phyloP scores from a whole-genome alignment of 2,888 invertebrate genomes.

The Odontocerum albicorne region DNA sequence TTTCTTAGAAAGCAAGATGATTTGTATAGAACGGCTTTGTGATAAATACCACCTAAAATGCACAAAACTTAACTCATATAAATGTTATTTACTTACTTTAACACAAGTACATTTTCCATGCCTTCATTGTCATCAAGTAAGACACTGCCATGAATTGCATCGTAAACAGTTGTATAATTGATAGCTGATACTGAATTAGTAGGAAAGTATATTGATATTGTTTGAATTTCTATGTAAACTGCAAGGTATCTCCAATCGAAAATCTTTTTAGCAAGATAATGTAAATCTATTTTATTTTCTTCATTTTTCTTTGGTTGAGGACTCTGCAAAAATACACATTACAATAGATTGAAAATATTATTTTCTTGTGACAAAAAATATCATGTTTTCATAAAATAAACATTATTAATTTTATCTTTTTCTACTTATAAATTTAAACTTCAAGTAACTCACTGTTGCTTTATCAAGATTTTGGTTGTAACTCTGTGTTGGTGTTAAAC shows the following conservation, averaged over 20 bases:
- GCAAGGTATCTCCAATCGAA: slow-evolving; percentile 56
- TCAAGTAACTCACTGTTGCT: not conserved
- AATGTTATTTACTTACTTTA: slow-evolving; percentile 8
- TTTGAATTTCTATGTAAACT: slow-evolving; percentile 58
- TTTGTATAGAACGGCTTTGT: too few species aligned
- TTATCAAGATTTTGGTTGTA: slow-evolving; percentile 1
- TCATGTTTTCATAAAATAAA: not conserved
- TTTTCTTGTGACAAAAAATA: not conserved
- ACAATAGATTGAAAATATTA: not conserved
- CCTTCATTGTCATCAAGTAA: not conserved
- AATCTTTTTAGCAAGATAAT: slow-evolving; percentile 10
- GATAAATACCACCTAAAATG: too few species aligned
- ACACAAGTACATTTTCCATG: slow-evolving; percentile 8
- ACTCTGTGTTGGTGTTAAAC: slow-evolving; percentile 2
- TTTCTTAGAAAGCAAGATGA: too few species aligned
- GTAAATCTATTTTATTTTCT: not conserved
- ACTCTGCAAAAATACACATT: not conserved
- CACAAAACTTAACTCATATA: too few species aligned
- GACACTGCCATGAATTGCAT: slow-evolving; percentile 46
- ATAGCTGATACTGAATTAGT: slow-evolving; percentile 57
- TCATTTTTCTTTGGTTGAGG: too few species aligned
- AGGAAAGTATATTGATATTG: slow-evolving; percentile 63
- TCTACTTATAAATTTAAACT: not conserved
- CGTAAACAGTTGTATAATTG: slow-evolving; percentile 50
- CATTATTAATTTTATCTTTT: too few species aligned